Base-by-base conservation (phyloP, 2,888 invertebrate genomes). In the Mystacides longicornis region DNA sequence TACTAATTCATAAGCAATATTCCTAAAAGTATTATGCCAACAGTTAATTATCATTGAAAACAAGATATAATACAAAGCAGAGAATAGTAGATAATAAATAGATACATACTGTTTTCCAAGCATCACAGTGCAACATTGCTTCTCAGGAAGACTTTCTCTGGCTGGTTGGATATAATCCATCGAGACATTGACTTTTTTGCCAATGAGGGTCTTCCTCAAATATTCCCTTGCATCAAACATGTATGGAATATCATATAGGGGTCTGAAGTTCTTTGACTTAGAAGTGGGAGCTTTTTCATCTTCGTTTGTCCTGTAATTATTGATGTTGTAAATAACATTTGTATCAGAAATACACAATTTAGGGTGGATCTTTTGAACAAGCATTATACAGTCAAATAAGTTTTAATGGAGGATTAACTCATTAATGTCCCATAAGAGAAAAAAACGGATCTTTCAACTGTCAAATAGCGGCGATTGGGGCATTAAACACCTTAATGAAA, bases 171-270 rank as follows among this genome's bases (percentile, higher is more conserved):
- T 88, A 69, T 99, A 99, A 72, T 99, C 99, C 22, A 98, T 85
- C 20, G 84, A 84, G 7, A 97, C 90, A 64, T 87, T 88, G 0
- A 97, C 93, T 71, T 89, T 92, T 71, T 98, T 98, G 50, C 96
- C 94, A 65, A 99, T 86, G 14, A 99, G 78, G 68, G 95, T 94
- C 69, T 96, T 97, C 45, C 99, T 82, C 33, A 99, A 78, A 69
- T 91, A 98, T 74, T 99, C 99, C 52, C 99, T 84, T 0, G 97
- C 96, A 71, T 99, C 99, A 69, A 89, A 97, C 93, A 99, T 93
- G 84, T 91, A 95, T 1, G 99, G 99, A 67, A 98, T 90, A 69
- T 99, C 99, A 69, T 98, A 99, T 0, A 99, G 80, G 0, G 97
- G 94, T 65, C 93, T 86, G 69, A 83, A 89, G 59, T 85, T 85